phyloP scores from a whole-genome alignment of 2,113 vertebrate species.

The Cichladusa arquata region DNA sequence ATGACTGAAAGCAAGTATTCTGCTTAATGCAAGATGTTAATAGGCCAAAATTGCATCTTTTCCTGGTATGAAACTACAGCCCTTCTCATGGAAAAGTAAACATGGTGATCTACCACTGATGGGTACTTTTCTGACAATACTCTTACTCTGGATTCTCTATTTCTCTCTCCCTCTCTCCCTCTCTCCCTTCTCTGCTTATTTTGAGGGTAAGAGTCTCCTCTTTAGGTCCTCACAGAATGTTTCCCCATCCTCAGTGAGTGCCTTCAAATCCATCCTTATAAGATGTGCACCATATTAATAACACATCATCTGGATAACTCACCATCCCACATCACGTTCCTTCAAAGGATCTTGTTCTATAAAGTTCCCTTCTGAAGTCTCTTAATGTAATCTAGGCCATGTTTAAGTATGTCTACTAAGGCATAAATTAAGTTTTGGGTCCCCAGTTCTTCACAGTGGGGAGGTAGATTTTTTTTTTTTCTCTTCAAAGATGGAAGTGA shows the following conservation, averaged over 20 bases:
- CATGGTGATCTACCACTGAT: not conserved
- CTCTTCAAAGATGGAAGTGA: not conserved
- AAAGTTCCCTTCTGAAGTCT: not conserved
- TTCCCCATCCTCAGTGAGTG: not conserved
- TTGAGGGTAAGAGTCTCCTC: not conserved
- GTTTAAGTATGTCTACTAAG: not conserved
- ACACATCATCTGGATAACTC: not conserved
- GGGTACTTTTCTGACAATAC: not conserved
- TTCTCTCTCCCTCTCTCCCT: not conserved
- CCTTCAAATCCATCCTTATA: not conserved
- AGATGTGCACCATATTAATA: not conserved
- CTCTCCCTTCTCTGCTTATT: not conserved
- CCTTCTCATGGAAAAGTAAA: not conserved
- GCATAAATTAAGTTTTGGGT: not conserved
- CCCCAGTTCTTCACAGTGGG: not conserved
- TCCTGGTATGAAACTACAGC: not conserved
- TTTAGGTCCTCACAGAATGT: not conserved
- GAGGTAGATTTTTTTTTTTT: not conserved
- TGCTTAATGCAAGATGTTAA: not conserved
- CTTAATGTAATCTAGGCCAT: not conserved
- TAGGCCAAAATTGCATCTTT: not conserved
- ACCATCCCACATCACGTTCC: rapidly evolving
- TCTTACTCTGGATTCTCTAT: not conserved
- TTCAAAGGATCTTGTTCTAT: not conserved
- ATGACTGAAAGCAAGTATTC: not conserved